Base-by-base conservation (phyloP, 1,140 invertebrate genomes). In the Phymorhynchus buccinoides region DNA sequence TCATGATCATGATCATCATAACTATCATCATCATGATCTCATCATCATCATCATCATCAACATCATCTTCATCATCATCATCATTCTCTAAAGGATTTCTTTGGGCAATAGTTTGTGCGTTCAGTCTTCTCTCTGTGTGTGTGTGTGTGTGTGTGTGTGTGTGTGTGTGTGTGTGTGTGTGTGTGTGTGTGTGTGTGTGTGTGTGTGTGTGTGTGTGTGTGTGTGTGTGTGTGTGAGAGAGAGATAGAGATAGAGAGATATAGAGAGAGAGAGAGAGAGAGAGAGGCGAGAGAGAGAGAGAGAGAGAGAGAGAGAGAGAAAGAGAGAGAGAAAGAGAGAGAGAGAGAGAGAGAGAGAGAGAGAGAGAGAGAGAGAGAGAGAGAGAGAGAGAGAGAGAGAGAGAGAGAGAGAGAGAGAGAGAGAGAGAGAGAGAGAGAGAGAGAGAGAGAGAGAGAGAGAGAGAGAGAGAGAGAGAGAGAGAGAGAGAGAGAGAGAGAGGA, bases 131-230 rank as follows among this genome's bases (percentile, higher is more conserved):
- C 7, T 7, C 27, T 68, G 66, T 9, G 7, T 68, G 66, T 68
- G 66, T 27, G 66, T 68, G 66, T 68, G 66, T 68, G 66, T 68
- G 66, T 68, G 66, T 68, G 66, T 68, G 66, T 27, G 66, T 68
- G 66, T 27, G 66, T 68, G 66, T 27, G 66, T 68, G 66, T 27
- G 66, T 68, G 66, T 27, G 66, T 68, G 66, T 27, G 66, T 68
- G 66, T 27, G 66, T n/a, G 66, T 7, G 66, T n/a, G 66, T n/a
- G 66, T n/a, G 66, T n/a, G 66, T n/a, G 66, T 68, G 66, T n/a
- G 66, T 68, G 66, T n/a, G 66, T 68, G 66, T n/a, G 66, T 68
- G 66, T 68, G 66, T 68, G 66, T 68, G 66, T 68, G 66, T 68
- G 66, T 68, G 66, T 68, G 66, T 68, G 66, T 68, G 66, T 27